Evolutionary conservation across 2,888 invertebrate species (phyloP).

Genomic region (Allophyes oxyacanthae): DNA sequence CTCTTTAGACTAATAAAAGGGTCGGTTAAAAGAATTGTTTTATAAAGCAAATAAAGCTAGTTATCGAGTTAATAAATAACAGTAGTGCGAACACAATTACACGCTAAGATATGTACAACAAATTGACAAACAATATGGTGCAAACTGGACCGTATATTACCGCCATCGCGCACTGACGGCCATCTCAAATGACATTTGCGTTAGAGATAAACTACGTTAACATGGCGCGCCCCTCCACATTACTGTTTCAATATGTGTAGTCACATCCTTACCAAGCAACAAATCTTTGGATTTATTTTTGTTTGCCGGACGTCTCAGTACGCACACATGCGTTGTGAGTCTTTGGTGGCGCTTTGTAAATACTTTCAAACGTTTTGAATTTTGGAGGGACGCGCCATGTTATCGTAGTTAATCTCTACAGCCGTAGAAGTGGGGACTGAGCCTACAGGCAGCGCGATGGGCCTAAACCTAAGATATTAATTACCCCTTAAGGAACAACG

Average conservation of each 20-base stretch:
- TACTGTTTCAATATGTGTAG: no score
- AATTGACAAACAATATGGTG: constrained; percentile 67
- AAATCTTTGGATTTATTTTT: no score
- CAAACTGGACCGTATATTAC: constrained; percentile 53
- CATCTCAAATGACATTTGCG: no score
- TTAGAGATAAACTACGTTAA: no score
- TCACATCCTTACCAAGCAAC: no score
- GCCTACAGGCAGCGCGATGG: constrained; percentile 11
- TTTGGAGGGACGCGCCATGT: no score
- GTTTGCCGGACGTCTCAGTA: no score
- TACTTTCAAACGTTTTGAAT: no score
- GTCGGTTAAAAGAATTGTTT: constrained; percentile 23
- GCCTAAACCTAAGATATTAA: constrained; percentile 20
- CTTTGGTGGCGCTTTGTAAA: no score
- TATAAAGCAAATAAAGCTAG: constrained; percentile 50
- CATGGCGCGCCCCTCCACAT: no score
- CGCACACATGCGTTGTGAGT: no score
- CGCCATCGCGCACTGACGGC: constrained; percentile 6
- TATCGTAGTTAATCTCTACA: no score
- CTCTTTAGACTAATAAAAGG: constrained; percentile 37
- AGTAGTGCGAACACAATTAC: constrained; percentile 55
- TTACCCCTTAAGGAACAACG: constrained; percentile 6
- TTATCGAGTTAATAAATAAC: constrained; percentile 57
- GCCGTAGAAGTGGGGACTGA: background rate
- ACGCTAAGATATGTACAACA: constrained; percentile 68